phyloP scores from a whole-genome alignment of 2,888 invertebrate genomes.

The Xanthostigma xanthostigma region DNA sequence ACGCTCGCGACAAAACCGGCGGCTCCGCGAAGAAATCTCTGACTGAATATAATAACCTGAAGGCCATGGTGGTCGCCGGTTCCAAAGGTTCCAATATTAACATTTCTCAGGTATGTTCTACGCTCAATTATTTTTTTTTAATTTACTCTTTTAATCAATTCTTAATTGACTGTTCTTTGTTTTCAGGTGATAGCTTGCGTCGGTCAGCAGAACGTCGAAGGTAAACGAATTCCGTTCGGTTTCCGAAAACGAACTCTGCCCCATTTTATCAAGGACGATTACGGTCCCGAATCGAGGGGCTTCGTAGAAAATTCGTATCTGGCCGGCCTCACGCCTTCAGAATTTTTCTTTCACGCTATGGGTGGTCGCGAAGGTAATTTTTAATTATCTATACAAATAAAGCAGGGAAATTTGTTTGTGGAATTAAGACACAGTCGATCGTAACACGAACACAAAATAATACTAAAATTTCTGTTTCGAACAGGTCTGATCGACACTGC shows the following conservation, averaged over 20 bases:
- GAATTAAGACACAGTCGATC: too few species aligned
- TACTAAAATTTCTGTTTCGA: too few species aligned
- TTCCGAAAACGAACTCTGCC: conserved; percentile 97
- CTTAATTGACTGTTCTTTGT: conserved; percentile 8
- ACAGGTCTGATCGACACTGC: conserved; percentile 96
- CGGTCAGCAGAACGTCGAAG: conserved; percentile 99
- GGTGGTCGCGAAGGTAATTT: conserved; percentile 81
- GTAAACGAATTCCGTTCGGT: conserved; percentile 99
- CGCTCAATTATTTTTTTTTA: too few species aligned
- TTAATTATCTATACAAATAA: too few species aligned
- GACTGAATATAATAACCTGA: conserved; percentile 97
- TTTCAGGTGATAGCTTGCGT: conserved; percentile 95
- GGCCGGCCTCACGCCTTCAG: conserved; percentile 95
- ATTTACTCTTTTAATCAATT: not conserved
- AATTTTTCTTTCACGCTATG: conserved; percentile 99
- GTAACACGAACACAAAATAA: too few species aligned
- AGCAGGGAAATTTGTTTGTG: too few species aligned
- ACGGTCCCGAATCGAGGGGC: conserved; percentile 98
- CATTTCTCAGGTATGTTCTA: conserved; percentile 74
- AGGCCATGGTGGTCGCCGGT: conserved; percentile 99
- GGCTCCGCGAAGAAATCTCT: conserved; percentile 97
- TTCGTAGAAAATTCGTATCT: conserved; percentile 99
- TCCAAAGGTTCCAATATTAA: conserved; percentile 99
- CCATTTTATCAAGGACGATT: conserved; percentile 99
- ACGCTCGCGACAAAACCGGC: conserved; percentile 99